Evolutionary conservation across 1,140 invertebrate genomes (phyloP).

Genomic region (Heliothis subflexa): DNA sequence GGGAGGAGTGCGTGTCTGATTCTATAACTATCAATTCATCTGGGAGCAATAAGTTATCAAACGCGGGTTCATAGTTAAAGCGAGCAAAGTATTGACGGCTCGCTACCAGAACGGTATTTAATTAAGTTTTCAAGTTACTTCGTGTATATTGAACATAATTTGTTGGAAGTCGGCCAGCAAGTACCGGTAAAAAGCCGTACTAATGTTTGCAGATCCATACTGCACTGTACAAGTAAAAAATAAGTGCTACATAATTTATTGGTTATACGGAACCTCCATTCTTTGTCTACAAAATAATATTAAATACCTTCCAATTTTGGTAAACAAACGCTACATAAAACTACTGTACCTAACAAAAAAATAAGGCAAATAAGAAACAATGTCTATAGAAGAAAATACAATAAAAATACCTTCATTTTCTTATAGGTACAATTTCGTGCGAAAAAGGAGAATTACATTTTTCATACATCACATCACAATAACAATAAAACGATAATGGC

Average conservation of each 20-base stretch:
- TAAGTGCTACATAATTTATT: not conserved
- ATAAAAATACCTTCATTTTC: slow-evolving; percentile 49
- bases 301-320: not conserved
- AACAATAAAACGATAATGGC: slow-evolving; percentile 48
- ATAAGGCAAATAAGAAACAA: slow-evolving; percentile 37
- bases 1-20: not conserved
- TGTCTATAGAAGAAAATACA: slow-evolving; percentile 37
- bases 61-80: not conserved
- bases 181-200: not conserved
- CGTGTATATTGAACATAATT: slow-evolving; percentile 32
- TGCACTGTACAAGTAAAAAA: slow-evolving; percentile 4
- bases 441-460: slow-evolving; percentile 47
- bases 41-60: not conserved
- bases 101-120: slow-evolving; percentile 44
- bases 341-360: slow-evolving; percentile 6
- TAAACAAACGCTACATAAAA: not conserved
- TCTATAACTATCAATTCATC: not conserved
- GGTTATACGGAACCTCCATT: not conserved
- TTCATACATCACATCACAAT: slow-evolving; percentile 50
- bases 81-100: slow-evolving; percentile 30
- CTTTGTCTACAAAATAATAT: not conserved
- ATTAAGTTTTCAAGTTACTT: slow-evolving; percentile 43
- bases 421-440: slow-evolving; percentile 47
- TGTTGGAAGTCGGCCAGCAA: slow-evolving; percentile 38
- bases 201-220: slow-evolving; percentile 21